phyloP scores from a whole-genome alignment of 2,797 vertebrate species.

The Tapirus indicus region DNA sequence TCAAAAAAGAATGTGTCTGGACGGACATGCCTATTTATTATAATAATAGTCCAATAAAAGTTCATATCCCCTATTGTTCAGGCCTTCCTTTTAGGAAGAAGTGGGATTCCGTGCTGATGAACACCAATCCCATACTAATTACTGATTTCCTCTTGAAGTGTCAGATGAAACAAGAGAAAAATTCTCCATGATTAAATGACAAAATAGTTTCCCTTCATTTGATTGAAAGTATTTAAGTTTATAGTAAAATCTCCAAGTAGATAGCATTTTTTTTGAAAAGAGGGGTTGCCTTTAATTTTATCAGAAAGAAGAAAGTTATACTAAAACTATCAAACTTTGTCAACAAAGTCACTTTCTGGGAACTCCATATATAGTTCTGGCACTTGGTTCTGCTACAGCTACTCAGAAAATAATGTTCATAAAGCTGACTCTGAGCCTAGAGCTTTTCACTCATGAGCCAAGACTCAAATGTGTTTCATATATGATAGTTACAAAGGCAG shows the following conservation, averaged over 20 bases:
- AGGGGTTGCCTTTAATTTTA: neutral
- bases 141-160: slow-evolving; percentile 59
- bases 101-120: neutral
- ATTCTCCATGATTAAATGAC: neutral
- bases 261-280: neutral
- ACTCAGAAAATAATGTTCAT: neutral
- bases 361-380: neutral
- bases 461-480: neutral
- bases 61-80: slow-evolving; percentile 56
- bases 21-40: neutral
- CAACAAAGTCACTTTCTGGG: neutral
- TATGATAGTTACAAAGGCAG: neutral
- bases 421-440: neutral
- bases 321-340: neutral
- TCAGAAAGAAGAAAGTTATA: neutral
- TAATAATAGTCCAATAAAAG: slow-evolving; percentile 16
- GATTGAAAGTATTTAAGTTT: neutral
- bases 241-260: neutral
- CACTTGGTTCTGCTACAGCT: neutral
- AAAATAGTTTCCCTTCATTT: slow-evolving; percentile 11
- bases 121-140: neutral
- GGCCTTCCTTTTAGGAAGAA: slow-evolving; percentile 77
- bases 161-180: slow-evolving; percentile 41
- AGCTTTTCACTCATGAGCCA: neutral
- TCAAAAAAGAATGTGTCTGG: neutral